Conservation (phyloP, 2,797 vertebrate genomes). For the Pogoniulus pusillus region DNA sequence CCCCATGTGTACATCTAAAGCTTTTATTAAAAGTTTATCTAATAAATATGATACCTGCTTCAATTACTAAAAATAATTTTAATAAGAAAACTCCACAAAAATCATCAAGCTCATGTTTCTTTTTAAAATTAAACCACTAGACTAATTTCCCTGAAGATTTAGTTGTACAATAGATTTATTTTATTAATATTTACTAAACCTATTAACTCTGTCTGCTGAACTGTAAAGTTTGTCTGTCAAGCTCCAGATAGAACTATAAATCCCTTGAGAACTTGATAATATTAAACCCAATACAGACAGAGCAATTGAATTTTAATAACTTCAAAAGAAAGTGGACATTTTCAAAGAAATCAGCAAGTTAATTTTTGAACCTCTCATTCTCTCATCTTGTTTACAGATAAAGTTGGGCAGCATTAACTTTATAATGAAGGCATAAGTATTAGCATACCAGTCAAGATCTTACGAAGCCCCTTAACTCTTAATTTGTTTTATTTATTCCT, state of each 20-base stretch:
- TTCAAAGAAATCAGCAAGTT: background rate
- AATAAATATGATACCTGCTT: constrained; percentile 52
- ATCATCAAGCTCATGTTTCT: constrained; percentile 40
- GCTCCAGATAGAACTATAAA: background rate
- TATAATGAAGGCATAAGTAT: background rate
- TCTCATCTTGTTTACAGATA: background rate
- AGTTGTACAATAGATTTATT: constrained; percentile 40
- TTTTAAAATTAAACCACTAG: constrained; percentile 38
- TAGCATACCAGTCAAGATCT: background rate
- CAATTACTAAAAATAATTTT: constrained; percentile 63
- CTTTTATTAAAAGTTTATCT: constrained; percentile 62
- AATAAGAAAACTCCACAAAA: constrained; percentile 25
- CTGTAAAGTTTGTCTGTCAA: constrained; percentile 10
- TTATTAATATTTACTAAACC: constrained; percentile 66
- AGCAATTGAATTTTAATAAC: constrained; percentile 37
- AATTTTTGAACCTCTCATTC: background rate
- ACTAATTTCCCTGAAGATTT: constrained; percentile 56
- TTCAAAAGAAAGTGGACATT: background rate
- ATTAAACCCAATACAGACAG: background rate
- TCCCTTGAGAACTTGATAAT: background rate
- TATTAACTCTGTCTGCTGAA: constrained; percentile 46
- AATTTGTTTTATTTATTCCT: background rate
- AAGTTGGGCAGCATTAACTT: background rate
- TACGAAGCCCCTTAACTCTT: background rate
- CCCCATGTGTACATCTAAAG: background rate